Percentiles rank a stretch among this genome's conserved stretches.
phyloP scores from a whole-genome alignment of 37 sponge, comb jelly and placozoan species.

The Spongilla lacustris region DNA sequence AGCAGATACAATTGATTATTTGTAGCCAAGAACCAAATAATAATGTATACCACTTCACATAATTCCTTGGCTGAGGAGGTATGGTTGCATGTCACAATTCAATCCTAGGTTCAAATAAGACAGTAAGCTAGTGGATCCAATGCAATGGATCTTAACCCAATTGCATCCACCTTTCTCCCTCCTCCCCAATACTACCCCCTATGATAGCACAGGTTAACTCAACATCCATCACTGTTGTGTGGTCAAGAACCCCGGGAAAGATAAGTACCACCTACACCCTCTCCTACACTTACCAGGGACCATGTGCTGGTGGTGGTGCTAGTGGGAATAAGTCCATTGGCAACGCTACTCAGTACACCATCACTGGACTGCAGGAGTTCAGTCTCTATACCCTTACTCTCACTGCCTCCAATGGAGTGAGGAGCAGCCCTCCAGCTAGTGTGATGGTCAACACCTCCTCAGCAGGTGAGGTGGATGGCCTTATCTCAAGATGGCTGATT shows the following conservation, averaged over 20 bases:
- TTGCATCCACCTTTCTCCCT: too few species aligned
- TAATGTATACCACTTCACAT: too few species aligned
- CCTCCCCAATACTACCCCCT: too few species aligned
- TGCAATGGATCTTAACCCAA: too few species aligned
- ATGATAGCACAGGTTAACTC: not conserved
- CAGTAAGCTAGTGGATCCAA: too few species aligned
- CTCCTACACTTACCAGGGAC: conserved; percentile 9
- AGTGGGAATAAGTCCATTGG: not conserved
- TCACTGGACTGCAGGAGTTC: conserved; percentile 37
- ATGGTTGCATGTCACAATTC: too few species aligned
- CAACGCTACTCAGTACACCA: not conserved
- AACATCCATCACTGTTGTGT: conserved; percentile 43
- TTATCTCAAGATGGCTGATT: too few species aligned
- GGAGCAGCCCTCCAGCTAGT: conserved; percentile 10
- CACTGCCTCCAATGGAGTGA: conserved; percentile 32
- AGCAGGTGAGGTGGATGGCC: conserved; percentile 13
- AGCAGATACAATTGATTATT: too few species aligned
- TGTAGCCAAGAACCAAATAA: too few species aligned
- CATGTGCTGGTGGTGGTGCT: not conserved
- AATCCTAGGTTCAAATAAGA: too few species aligned
- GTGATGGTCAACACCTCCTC: not conserved
- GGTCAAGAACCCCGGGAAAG: conserved; percentile 14
- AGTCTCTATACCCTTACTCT: conserved; percentile 30
- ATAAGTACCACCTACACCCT: conserved; percentile 26
- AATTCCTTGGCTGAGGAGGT: too few species aligned